Evolutionary conservation across 1,140 invertebrate genomes (phyloP), one percentile per base, ranked within the genome.

Genomic region (Nylanderia fulva): DNA sequence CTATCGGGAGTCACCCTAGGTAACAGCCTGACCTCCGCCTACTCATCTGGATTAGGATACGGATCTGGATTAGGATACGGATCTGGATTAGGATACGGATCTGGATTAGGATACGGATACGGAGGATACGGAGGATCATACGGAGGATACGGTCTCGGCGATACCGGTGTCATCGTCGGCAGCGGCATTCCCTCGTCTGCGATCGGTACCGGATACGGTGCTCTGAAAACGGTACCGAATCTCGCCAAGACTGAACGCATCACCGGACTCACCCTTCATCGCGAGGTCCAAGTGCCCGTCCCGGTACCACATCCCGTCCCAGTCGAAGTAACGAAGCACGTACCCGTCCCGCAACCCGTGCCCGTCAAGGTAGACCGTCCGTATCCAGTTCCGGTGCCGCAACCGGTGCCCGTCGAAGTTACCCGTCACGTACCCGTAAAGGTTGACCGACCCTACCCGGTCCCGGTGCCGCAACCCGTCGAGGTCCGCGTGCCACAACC

Each of bases 291-390:
- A 33, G 87, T 91, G 0, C 91, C 92, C 0, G 79, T 92, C 2
- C 87, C 90, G 1, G 87, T 91, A 5, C 90, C 91, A 0, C 92
- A 92, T 0, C 88, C 91, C 7, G 84, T 91, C 1, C 91, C 92
- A 0, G 85, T 91, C 24, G 90, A 90, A 64, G 88, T 93, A 7
- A 90, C 91, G 13, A 88, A 82, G 7, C 86, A 91, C 48, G 86
- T 92, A 1, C 84, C 89, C 2, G 84, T 91, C 9, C 85, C 90
- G 2, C 91, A 91, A 0, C 87, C 91, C 0, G 87, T 91, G 3
- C 90, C 90, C 1, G 79, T 89, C 42, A 91, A 86, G n/a, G 87
- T 92, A 0, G 91, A 92, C 33, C 88, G 91, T 52, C 91, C 92
- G 13, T 91, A 91, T 4, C 88, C 92, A 1, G 88, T 92, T 0